Evolutionary conservation across 2,888 invertebrate genomes (phyloP).

Genomic region (Spodoptera exigua): DNA sequence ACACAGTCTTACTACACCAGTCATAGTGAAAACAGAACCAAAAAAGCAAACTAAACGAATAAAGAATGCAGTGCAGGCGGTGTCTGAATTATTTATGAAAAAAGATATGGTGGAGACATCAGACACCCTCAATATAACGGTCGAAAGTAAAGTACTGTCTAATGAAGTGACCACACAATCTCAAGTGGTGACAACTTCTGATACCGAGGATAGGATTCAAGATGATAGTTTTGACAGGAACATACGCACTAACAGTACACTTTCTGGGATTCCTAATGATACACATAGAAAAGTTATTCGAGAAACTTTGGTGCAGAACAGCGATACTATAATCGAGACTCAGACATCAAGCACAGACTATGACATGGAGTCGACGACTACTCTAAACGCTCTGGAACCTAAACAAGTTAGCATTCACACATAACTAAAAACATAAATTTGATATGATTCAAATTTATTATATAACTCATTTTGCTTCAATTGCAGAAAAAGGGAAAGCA

Average conservation of each 20-base stretch:
- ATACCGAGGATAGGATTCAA: constrained; percentile 27
- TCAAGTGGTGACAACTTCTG: constrained; percentile 31
- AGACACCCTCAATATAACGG: constrained; percentile 45
- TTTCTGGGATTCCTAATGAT: constrained; percentile 14
- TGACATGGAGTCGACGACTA: constrained; percentile 52
- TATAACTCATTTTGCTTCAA: constrained; percentile 3
- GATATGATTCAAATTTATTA: constrained; percentile 3
- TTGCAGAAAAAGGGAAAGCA: constrained; percentile 62
- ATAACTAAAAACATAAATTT: background rate
- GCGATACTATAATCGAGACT: constrained; percentile 37
- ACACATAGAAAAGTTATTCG: constrained; percentile 10
- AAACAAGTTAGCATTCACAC: constrained; percentile 47
- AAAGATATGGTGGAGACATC: constrained; percentile 57
- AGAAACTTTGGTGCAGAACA: constrained; percentile 26
- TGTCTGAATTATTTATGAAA: constrained; percentile 65
- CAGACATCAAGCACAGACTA: constrained; percentile 55
- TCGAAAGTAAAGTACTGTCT: constrained; percentile 47
- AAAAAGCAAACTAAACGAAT: constrained; percentile 43
- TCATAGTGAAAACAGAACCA: constrained; percentile 22
- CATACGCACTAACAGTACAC: constrained; percentile 21
- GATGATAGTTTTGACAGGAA: constrained; percentile 29
- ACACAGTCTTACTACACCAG: constrained; percentile 22
- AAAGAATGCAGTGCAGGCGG: constrained; percentile 46
- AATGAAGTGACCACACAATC: constrained; percentile 41
- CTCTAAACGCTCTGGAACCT: constrained; percentile 21